phyloP scores from a whole-genome alignment of 2,888 invertebrate species.

The Phania funesta region DNA sequence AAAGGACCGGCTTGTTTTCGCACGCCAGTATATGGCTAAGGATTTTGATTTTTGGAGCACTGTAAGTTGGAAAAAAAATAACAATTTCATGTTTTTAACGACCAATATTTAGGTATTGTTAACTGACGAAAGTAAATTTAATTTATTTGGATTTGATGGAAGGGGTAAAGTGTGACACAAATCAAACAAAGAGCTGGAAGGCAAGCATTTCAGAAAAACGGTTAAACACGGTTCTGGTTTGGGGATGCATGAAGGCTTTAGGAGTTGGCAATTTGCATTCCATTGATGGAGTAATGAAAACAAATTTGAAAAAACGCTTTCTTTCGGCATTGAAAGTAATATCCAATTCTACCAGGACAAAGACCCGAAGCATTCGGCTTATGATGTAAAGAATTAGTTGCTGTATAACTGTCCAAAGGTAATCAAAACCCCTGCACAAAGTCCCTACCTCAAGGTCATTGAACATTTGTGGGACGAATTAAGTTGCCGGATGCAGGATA shows the following conservation, averaged over 20 bases:
- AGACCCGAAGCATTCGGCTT: no score
- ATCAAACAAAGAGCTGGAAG: not conserved
- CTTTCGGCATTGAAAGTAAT: not conserved
- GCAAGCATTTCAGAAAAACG: not conserved
- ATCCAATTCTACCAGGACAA: no score
- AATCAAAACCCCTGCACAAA: not conserved
- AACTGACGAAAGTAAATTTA: not conserved
- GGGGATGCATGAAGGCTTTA: no score
- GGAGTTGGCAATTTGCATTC: no score
- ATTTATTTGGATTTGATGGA: constrained; percentile 3
- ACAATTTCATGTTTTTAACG: not conserved
- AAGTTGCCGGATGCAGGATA: no score
- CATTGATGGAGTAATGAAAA: constrained; percentile 12
- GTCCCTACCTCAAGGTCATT: constrained; percentile 3
- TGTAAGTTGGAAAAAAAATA: not conserved
- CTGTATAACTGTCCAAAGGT: no score
- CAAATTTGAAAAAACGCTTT: not conserved
- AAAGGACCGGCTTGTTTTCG: no score
- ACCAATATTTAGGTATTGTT: no score
- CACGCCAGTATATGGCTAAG: no score
- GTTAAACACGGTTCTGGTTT: no score
- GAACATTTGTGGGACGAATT: no score
- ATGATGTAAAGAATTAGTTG: no score
- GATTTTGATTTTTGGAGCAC: constrained; percentile 20
- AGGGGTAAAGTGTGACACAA: not conserved